Conservation (phyloP, 1,140 invertebrate species). For the Heliconius eleuchia region DNA sequence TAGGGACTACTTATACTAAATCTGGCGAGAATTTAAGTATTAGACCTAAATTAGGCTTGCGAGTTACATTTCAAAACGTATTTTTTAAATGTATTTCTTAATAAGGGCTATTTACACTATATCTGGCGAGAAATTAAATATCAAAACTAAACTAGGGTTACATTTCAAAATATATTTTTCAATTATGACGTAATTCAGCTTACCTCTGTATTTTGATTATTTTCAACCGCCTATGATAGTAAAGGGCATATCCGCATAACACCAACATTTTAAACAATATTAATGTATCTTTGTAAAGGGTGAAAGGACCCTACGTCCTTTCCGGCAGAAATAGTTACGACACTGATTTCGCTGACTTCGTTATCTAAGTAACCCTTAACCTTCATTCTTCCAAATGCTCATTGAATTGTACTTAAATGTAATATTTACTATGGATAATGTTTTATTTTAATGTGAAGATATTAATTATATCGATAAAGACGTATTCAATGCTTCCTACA, state of each 20-base stretch:
- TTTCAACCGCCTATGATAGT: constrained; percentile 46
- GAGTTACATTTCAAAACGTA: too few relatives aligned
- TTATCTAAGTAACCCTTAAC: constrained; percentile 50
- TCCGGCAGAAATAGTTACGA: constrained; percentile 14
- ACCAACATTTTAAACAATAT: constrained; percentile 37
- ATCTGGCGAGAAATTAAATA: too few relatives aligned
- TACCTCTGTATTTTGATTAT: constrained; percentile 66
- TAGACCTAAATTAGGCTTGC: too few relatives aligned
- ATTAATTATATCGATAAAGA: too few relatives aligned
- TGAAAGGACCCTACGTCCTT: constrained; percentile 31
- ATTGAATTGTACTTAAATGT: background rate
- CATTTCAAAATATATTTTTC: too few relatives aligned
- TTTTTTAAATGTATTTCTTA: too few relatives aligned
- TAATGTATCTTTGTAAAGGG: constrained; percentile 16
- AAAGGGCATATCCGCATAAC: constrained; percentile 54
- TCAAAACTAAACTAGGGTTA: too few relatives aligned
- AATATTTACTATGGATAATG: background rate
- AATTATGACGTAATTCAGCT: constrained; percentile 6
- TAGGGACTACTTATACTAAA: too few relatives aligned
- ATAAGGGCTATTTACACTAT: too few relatives aligned
- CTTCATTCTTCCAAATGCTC: constrained; percentile 26
- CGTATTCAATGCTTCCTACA: too few relatives aligned
- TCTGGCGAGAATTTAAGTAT: too few relatives aligned
- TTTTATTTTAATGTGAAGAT: too few relatives aligned
- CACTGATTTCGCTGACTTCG: constrained; percentile 28